Evolutionary conservation across 2,888 invertebrate genomes (phyloP).

Genomic region (Idaea aversata): DNA sequence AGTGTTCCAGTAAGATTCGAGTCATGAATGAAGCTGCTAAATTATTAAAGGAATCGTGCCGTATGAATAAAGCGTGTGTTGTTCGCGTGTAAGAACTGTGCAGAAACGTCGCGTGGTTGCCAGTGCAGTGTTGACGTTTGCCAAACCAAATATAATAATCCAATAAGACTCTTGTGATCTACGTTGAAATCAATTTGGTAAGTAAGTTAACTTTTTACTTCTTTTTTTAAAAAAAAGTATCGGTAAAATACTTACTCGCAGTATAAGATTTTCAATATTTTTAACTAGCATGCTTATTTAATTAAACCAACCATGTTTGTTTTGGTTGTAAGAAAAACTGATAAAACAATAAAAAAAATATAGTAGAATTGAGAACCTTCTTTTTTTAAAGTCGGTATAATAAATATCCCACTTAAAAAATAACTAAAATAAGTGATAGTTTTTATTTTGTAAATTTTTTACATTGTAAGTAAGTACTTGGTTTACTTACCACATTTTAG

Average conservation of each 20-base stretch:
- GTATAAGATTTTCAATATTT: too few relatives aligned
- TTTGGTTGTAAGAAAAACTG: too few relatives aligned
- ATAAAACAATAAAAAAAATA: too few relatives aligned
- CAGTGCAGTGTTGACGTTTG: conserved; percentile 60
- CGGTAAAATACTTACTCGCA: not conserved
- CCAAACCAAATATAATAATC: conserved; percentile 12
- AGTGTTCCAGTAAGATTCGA: conserved; percentile 57
- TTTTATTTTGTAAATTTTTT: too few relatives aligned
- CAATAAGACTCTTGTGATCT: conserved; percentile 11
- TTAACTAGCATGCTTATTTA: too few relatives aligned
- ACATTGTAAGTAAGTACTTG: too few relatives aligned
- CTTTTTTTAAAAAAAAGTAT: not conserved
- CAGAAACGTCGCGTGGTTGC: conserved; percentile 30
- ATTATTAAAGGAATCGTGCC: conserved; percentile 36
- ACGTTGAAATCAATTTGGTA: conserved; percentile 15
- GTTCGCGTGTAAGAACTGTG: conserved; percentile 23
- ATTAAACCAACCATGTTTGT: too few relatives aligned
- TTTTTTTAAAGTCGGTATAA: too few relatives aligned
- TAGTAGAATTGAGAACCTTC: too few relatives aligned
- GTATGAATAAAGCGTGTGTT: conserved; percentile 13
- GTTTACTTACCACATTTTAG: too few relatives aligned
- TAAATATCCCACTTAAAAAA: too few relatives aligned
- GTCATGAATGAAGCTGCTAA: conserved; percentile 60
- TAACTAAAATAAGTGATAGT: too few relatives aligned
- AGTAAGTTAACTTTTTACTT: conserved; percentile 11